Evolutionary conservation across 1,140 invertebrate species (phyloP).

Genomic region (Artemia franciscana): DNA sequence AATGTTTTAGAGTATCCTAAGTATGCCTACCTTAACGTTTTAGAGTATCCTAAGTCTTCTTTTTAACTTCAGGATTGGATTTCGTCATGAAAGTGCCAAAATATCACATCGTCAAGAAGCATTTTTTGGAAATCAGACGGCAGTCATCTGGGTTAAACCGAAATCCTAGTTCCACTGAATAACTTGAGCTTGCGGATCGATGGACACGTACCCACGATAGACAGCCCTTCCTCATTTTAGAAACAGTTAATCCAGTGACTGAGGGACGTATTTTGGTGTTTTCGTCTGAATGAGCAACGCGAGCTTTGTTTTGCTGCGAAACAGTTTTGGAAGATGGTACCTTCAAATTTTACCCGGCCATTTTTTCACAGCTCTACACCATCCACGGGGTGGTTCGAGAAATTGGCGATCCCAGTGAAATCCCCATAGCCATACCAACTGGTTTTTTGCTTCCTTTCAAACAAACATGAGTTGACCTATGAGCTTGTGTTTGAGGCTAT

Average conservation of each 20-base stretch:
- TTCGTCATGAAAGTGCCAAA: background rate
- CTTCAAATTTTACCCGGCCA: too few species aligned
- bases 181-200: background rate
- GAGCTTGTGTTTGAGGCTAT: background rate
- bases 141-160: background rate
- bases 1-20: background rate
- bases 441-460: background rate
- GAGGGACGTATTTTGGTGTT: background rate
- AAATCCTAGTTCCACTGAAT: background rate
- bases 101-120: background rate
- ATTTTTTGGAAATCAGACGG: background rate
- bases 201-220: background rate
- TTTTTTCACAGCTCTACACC: too few species aligned
- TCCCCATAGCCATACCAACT: background rate
- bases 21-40: background rate
- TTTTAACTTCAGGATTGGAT: background rate
- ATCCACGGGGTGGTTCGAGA: too few species aligned
- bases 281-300: background rate
- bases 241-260: background rate
- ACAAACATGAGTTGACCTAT: background rate
- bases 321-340: background rate
- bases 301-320: background rate
- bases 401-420: background rate
- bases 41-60: background rate
- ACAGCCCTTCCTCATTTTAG: background rate